Evolutionary conservation across 2,797 vertebrate genomes (phyloP), one percentile per base, ranked within the genome.

Genomic region (Mus spretus): DNA sequence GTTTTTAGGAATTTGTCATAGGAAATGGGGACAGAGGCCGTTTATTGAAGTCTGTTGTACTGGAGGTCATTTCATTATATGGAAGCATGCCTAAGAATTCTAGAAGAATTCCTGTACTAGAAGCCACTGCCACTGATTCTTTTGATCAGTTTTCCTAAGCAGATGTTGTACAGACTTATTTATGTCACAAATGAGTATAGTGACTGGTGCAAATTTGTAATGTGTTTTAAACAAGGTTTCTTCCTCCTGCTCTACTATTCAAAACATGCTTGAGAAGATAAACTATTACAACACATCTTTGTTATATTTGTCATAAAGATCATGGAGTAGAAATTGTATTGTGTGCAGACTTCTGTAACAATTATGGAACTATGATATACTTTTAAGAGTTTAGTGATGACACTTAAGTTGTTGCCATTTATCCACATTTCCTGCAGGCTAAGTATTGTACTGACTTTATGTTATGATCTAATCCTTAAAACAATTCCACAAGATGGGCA

Each of bases 381-480:
- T 87, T 93, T 72, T 88, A 59, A 57, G n/a, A 74, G 26, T 87
- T 93, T 87, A 93, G 40, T 83, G 92, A 83, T 90, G 34, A 65
- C 84, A 93, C 50, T 89, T 89, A 37, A 86, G 63, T 89, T 92
- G 24, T 55, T 96, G 55, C 11, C 70, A 61, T 93, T 93, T 80
- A 59, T 81, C 0, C 61, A 50, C 13, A 84, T 88, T 11, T 93
- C 37, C 65, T 93, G 1, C 81, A 77, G 95, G 40, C 61, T 61
- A 92, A 53, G 37, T 70, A 37, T 34, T n/a, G 2, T 94, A n/a
- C 82, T 91, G 88, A 61, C 85, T 26, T 90, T 24, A 70, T 0
- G 6, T 93, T 89, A 72, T 91, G 91, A 86, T 89, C 19, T 96
- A 57, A 84, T 84, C 34, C 53, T 92, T 94, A 86, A 79, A 91